These are phyloP conservation scores for Hylomyscus alleni DNA, from an alignment of 2,797 vertebrate species.

Conservation along the genomic window DNA sequence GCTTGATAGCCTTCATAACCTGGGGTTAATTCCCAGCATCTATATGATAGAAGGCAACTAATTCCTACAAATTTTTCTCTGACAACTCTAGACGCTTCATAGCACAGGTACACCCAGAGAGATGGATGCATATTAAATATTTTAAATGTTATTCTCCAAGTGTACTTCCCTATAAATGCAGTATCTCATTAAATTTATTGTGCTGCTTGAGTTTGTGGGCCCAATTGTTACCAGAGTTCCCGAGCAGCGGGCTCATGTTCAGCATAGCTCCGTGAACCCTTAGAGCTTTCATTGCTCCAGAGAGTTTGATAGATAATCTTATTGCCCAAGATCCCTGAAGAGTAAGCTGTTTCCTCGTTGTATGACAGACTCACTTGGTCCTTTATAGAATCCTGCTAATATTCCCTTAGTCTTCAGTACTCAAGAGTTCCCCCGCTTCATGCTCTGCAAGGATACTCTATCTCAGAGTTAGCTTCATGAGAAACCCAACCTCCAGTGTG, in stretches of 20 bases:
- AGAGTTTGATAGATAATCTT: neutral
- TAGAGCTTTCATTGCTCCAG: neutral
- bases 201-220: neutral
- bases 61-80: neutral
- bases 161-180: neutral
- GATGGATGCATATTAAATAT: neutral
- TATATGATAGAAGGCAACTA: neutral
- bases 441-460: neutral
- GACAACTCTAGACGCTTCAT: neutral
- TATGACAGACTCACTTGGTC: neutral
- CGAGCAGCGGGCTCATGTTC: neutral
- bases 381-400: neutral
- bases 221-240: neutral
- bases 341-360: neutral
- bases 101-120: neutral
- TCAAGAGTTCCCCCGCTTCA: neutral
- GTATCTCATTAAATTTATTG: neutral
- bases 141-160: neutral
- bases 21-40: neutral
- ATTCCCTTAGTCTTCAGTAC: neutral
- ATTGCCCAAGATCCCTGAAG: neutral
- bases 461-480: neutral
- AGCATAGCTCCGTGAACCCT: neutral
- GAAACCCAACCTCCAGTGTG: neutral
- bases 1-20: neutral